A percentile compares a stretch with the other conserved stretches of the same genome.
Evolutionary conservation across 2,797 vertebrate genomes (phyloP).

Genomic region (Chanos chanos): DNA sequence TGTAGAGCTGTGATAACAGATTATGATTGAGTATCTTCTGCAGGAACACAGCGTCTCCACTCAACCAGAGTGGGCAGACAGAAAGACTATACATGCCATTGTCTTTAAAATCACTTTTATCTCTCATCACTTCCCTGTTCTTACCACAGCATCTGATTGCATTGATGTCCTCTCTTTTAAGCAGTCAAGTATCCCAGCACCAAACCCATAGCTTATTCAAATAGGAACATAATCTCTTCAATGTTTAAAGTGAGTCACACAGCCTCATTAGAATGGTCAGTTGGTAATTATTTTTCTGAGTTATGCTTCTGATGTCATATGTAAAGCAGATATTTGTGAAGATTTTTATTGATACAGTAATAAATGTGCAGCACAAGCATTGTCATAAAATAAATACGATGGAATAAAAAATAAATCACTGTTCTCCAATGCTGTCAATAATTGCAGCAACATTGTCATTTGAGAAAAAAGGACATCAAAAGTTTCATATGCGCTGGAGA

Average conservation of each 20-base stretch:
- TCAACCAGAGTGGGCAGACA: constrained; percentile 51
- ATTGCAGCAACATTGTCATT: too few relatives aligned
- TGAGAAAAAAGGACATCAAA: too few relatives aligned
- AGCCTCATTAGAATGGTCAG: too few relatives aligned
- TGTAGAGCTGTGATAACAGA: constrained; percentile 57
- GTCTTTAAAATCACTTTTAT: constrained; percentile 53
- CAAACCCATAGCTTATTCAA: constrained; percentile 53
- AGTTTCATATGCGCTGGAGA: too few relatives aligned
- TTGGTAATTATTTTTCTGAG: too few relatives aligned
- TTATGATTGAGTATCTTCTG: constrained; percentile 50
- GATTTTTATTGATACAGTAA: constrained; percentile 21
- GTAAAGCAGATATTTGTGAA: background rate
- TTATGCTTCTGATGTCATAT: background rate
- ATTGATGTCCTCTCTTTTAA: constrained; percentile 56
- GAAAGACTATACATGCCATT: constrained; percentile 46
- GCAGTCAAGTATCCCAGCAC: constrained; percentile 49
- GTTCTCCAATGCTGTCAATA: too few relatives aligned
- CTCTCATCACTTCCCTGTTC: constrained; percentile 65
- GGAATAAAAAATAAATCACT: background rate
- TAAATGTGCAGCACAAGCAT: background rate
- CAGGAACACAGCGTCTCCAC: constrained; percentile 61
- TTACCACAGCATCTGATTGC: constrained; percentile 58
- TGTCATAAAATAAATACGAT: background rate
- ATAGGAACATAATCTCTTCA: constrained; percentile 48
- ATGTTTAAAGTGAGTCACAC: constrained; percentile 14